These are phyloP conservation scores for Batillaria attramentaria DNA, from an alignment of 1,140 invertebrate species.

Conservation along the genomic window DNA sequence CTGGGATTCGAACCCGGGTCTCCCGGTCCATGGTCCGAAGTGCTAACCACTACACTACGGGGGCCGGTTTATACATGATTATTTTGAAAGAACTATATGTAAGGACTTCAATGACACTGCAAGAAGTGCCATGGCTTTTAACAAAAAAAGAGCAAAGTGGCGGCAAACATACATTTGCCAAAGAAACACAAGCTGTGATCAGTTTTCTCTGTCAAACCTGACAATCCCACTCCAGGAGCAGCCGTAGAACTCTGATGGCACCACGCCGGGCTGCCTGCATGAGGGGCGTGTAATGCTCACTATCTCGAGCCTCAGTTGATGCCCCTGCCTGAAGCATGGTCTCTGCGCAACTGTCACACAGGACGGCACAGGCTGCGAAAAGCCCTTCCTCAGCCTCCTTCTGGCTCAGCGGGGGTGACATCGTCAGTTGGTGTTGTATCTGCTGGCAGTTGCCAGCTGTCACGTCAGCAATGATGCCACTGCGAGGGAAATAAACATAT, in stretches of 20 bases:
- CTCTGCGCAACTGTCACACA: slow-evolving; percentile 48
- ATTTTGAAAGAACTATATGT: no score
- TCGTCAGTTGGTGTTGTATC: not conserved
- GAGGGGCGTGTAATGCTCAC: slow-evolving; percentile 81
- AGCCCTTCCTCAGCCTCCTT: slow-evolving; percentile 44
- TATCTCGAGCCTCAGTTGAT: slow-evolving; percentile 31
- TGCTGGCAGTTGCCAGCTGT: not conserved
- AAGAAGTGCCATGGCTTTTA: not conserved
- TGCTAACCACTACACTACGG: no score
- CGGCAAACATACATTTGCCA: not conserved
- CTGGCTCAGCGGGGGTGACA: slow-evolving; percentile 12
- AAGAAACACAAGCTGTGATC: slow-evolving; percentile 28
- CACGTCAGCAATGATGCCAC: not conserved
- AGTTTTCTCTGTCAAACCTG: slow-evolving; percentile 47
- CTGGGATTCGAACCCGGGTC: no score
- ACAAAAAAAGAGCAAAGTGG: slow-evolving; percentile 49
- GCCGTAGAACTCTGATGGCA: slow-evolving; percentile 84
- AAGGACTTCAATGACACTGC: no score
- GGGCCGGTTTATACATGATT: no score
- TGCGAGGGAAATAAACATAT: not conserved
- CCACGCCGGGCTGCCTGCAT: slow-evolving; percentile 88
- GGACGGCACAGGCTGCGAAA: slow-evolving; percentile 44
- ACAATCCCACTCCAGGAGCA: slow-evolving; percentile 83
- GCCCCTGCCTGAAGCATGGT: slow-evolving; percentile 12
- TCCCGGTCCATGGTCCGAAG: no score